A percentile compares a stretch with the other conserved stretches of the same genome.
These are phyloP conservation scores for Sogatella furcifera DNA, from an alignment of 1,140 invertebrate genomes.

Conservation along the genomic window DNA sequence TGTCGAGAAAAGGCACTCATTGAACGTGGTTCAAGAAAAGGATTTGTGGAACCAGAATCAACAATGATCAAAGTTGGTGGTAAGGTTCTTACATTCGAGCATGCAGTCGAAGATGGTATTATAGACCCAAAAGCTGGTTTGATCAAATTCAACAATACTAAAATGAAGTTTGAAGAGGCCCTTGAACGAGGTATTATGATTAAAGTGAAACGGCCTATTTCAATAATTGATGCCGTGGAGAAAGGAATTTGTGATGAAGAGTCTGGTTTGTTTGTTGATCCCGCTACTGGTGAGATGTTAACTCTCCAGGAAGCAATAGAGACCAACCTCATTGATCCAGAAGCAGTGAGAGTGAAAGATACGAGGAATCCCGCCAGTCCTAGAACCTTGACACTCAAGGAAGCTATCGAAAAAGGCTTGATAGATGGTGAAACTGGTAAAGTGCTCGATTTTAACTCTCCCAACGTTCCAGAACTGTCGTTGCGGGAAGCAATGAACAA, in stretches of 20 bases:
- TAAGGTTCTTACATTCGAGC: constrained; percentile 64
- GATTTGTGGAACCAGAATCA: constrained; percentile 67
- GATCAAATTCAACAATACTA: constrained; percentile 43
- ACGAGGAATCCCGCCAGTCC: constrained; percentile 60
- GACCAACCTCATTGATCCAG: constrained; percentile 62
- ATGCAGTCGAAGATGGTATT: constrained; percentile 66
- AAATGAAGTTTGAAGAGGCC: constrained; percentile 73
- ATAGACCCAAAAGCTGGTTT: constrained; percentile 62
- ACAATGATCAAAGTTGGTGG: constrained; percentile 64
- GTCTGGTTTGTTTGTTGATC: constrained; percentile 67
- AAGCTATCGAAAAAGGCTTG: constrained; percentile 61
- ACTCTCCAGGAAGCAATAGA: constrained; percentile 62
- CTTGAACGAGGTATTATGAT: constrained; percentile 72
- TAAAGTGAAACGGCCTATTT: constrained; percentile 68
- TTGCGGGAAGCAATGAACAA: constrained; percentile 57
- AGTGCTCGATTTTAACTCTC: constrained; percentile 49
- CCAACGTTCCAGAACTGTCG: constrained; percentile 42
- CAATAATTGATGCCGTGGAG: constrained; percentile 69
- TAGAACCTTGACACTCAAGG: constrained; percentile 59
- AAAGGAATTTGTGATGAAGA: constrained; percentile 71
- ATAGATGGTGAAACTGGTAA: constrained; percentile 61
- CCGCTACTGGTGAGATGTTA: constrained; percentile 59
- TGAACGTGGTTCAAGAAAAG: constrained; percentile 62
- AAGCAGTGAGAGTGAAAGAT: constrained; percentile 76
- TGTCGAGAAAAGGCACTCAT: constrained; percentile 62